A percentile compares a stretch with the other conserved stretches of the same genome.
phyloP scores from a whole-genome alignment of 2,113 vertebrate species.

The Drymodes brunneopygia region DNA sequence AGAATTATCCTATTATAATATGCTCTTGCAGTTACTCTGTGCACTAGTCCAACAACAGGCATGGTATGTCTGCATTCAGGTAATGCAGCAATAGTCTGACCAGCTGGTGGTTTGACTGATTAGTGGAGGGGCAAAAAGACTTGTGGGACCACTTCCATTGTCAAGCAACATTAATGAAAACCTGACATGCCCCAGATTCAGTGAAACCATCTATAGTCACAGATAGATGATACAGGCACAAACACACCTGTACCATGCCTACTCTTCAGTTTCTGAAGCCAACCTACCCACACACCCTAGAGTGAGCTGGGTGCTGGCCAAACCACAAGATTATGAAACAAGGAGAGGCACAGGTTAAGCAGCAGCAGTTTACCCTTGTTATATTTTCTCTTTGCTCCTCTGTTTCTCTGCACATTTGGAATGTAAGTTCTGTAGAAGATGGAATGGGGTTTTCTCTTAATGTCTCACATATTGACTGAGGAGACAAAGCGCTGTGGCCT shows the following conservation, averaged over 20 bases:
- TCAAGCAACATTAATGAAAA: not conserved
- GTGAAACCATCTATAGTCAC: not conserved
- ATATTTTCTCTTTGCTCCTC: not conserved
- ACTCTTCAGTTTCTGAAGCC: not conserved
- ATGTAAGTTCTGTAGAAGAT: not conserved
- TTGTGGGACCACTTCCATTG: not conserved
- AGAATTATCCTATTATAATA: not conserved
- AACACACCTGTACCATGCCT: not conserved
- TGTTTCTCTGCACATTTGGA: not conserved
- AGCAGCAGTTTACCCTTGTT: not conserved
- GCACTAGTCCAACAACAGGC: not conserved
- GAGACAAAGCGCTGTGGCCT: not conserved
- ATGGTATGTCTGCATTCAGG: not conserved
- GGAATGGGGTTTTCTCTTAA: not conserved
- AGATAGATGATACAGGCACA: not conserved
- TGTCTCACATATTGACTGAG: not conserved
- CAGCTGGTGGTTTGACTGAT: not conserved
- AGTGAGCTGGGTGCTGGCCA: not conserved
- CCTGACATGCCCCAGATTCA: not conserved
- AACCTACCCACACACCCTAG: not conserved
- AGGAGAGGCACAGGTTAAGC: not conserved
- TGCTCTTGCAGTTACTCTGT: not conserved
- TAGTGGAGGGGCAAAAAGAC: not conserved
- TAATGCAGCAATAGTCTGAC: accelerated
- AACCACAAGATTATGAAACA: constrained; percentile 6